Percentiles rank a stretch among this genome's conserved stretches.
Conservation (phyloP, 2,797 vertebrate genomes). For the Kryptopterus vitreolus region DNA sequence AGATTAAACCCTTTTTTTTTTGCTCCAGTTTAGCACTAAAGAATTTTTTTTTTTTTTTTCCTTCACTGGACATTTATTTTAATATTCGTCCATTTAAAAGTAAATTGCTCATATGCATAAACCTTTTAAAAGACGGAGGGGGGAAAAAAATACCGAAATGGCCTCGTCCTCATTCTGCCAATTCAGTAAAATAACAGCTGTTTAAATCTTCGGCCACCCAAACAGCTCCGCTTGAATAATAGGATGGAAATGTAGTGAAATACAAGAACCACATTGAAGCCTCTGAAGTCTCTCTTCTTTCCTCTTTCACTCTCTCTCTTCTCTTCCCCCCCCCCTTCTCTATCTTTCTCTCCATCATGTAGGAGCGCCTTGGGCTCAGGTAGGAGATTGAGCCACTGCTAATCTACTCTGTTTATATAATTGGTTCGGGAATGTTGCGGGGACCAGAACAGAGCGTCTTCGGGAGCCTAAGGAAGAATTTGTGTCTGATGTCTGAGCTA, state of each 20-base stretch:
- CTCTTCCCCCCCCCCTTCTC: neutral
- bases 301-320: neutral
- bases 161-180: constrained; percentile 27
- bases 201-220: constrained; percentile 42
- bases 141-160: constrained; percentile 23
- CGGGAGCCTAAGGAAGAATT: constrained; percentile 18
- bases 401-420: constrained; percentile 39
- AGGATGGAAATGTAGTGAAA: constrained; percentile 40
- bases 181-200: constrained; percentile 36
- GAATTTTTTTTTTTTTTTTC: too few relatives aligned
- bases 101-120: constrained; percentile 36
- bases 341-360: constrained; percentile 21
- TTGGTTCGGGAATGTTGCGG: constrained; percentile 33
- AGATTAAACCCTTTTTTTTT: neutral
- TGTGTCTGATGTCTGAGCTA: constrained; percentile 25
- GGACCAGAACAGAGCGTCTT: constrained; percentile 3
- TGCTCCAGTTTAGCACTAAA: neutral
- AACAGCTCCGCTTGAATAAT: constrained; percentile 29
- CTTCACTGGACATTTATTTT: constrained; percentile 3
- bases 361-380: constrained; percentile 40
- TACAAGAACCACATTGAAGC: constrained; percentile 39
- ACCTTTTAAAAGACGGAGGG: constrained; percentile 19
- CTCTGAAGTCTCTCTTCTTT: constrained; percentile 38
- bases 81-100: constrained; percentile 16
- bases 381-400: constrained; percentile 34